Evolutionary conservation across 2,113 vertebrate genomes (phyloP).

Genomic region (Zosterops hypoxanthus): DNA sequence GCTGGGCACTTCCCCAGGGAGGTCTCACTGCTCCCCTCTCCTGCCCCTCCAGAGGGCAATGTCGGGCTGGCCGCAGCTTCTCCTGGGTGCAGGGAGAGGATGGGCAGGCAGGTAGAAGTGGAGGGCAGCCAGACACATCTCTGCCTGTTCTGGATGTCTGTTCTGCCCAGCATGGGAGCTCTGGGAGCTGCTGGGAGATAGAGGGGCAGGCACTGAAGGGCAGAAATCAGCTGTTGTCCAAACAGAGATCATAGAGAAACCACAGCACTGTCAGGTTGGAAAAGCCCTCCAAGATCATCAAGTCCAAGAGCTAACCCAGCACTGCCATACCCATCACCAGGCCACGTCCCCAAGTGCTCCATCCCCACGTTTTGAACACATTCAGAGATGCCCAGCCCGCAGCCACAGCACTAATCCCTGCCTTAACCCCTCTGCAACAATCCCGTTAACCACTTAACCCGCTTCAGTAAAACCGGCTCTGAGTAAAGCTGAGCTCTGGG

Average conservation of each 20-base stretch:
- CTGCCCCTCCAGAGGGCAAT: accelerated
- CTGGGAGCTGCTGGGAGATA: background rate
- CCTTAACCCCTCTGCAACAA: background rate
- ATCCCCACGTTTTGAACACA: background rate
- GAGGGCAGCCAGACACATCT: background rate
- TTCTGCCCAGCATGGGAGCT: background rate
- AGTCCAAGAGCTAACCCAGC: background rate
- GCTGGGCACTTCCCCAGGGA: background rate
- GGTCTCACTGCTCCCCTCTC: background rate
- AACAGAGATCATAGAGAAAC: background rate
- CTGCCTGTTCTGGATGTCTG: background rate
- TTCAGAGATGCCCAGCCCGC: background rate
- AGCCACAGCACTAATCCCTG: background rate
- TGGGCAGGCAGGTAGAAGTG: background rate
- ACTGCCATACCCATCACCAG: background rate
- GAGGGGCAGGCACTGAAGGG: background rate
- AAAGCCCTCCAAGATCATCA: background rate
- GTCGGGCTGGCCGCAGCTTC: background rate
- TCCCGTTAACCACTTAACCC: constrained; percentile 3
- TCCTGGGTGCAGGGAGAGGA: background rate
- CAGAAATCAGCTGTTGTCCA: background rate
- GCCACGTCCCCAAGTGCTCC: background rate
- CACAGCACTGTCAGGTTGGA: background rate
- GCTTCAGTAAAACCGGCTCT: background rate
- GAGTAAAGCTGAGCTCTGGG: background rate